These are phyloP conservation scores for Diadegma fenestrale DNA, from an alignment of 2,888 invertebrate genomes.

Conservation along the genomic window DNA sequence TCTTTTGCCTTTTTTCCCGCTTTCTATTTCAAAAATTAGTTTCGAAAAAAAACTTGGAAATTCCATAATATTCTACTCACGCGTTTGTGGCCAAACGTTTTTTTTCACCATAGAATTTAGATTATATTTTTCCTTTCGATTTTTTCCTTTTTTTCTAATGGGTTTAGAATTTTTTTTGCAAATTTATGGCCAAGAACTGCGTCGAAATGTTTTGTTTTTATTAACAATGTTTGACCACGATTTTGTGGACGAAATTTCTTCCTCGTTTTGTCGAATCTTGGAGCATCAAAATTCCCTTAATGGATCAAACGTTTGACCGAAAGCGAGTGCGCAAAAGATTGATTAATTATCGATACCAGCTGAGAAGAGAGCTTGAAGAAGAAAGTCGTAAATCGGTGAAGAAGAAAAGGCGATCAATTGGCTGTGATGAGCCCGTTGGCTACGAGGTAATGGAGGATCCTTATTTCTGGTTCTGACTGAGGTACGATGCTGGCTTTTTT, in stretches of 20 bases:
- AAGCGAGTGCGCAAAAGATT: background rate
- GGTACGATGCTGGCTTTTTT: slow-evolving; percentile 83
- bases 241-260: background rate
- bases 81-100: background rate
- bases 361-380: slow-evolving; percentile 42
- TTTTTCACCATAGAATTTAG: background rate
- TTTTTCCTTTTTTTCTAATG: background rate
- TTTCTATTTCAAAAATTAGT: slow-evolving; percentile 30
- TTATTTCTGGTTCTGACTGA: slow-evolving; percentile 86
- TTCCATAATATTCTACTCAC: background rate
- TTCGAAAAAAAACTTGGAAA: slow-evolving; percentile 19
- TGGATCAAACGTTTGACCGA: background rate
- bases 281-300: background rate
- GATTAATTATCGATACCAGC: slow-evolving; percentile 18
- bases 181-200: background rate
- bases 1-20: slow-evolving; percentile 20
- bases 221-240: too few relatives aligned
- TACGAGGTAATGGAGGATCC: slow-evolving; percentile 86
- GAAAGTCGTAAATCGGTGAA: slow-evolving; percentile 19
- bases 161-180: background rate
- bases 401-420: slow-evolving; percentile 73
- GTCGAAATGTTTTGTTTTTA: too few relatives aligned
- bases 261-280: background rate
- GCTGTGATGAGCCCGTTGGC: slow-evolving; percentile 87
- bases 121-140: too few relatives aligned